phyloP scores from a whole-genome alignment of 2,888 invertebrate genomes.

The Drosophila meridiana region DNA sequence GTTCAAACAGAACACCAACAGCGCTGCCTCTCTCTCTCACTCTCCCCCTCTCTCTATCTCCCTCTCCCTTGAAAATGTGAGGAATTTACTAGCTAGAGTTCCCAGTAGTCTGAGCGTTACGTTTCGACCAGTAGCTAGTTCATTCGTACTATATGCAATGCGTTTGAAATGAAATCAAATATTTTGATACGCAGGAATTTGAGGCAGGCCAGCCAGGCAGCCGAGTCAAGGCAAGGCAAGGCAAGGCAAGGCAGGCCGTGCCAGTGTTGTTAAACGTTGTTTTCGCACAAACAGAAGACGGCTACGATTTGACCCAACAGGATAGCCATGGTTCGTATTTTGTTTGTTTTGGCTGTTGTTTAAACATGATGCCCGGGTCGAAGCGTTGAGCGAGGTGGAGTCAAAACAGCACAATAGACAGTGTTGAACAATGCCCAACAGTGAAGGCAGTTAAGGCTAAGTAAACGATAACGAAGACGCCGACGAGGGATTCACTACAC shows the following conservation, averaged over 20 bases:
- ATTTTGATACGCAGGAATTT: slow-evolving; percentile 71
- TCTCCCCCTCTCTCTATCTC: neutral
- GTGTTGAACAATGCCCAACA: slow-evolving; percentile 23
- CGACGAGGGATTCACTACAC: neutral
- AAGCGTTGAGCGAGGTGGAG: slow-evolving; percentile 8
- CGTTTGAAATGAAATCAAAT: slow-evolving; percentile 75
- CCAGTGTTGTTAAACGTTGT: slow-evolving; percentile 26
- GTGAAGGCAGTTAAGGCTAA: neutral
- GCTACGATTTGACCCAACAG: slow-evolving; percentile 25
- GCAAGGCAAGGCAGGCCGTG: neutral
- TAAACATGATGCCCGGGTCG: slow-evolving; percentile 30
- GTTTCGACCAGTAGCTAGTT: slow-evolving; percentile 6
- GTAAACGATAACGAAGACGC: neutral
- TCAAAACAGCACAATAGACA: slow-evolving; percentile 21
- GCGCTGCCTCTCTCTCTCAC: neutral
- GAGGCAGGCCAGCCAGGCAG: slow-evolving; percentile 17
- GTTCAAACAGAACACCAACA: slow-evolving; percentile 6
- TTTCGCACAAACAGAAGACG: slow-evolving; percentile 7
- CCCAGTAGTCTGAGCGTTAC: slow-evolving; percentile 2
- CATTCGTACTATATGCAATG: slow-evolving; percentile 32
- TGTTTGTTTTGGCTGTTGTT: slow-evolving; percentile 26
- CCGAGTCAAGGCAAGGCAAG: neutral
- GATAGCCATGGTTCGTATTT: slow-evolving; percentile 2
- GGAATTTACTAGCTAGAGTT: slow-evolving; percentile 38
- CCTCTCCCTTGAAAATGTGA: slow-evolving; percentile 16